Evolutionary conservation across 2,113 vertebrate species (phyloP).

Genomic region (Pelobates fuscus): DNA sequence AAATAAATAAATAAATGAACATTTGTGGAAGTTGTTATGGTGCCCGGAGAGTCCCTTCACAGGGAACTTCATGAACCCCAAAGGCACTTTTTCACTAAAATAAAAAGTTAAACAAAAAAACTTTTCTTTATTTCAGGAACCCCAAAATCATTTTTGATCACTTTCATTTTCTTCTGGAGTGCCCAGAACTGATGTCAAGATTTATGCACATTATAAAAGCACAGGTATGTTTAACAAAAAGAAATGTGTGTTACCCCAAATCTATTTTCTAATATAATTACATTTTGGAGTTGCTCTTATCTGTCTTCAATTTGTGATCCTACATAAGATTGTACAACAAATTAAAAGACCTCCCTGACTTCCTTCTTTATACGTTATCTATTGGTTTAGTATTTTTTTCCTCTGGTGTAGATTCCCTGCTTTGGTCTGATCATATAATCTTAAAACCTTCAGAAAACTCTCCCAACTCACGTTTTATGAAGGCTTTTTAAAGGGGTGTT

Average conservation of each 20-base stretch:
- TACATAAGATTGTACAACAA: background rate
- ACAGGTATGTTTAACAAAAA: constrained; percentile 73
- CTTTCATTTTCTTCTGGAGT: constrained; percentile 97
- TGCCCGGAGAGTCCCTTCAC: too few species aligned
- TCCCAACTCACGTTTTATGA: too few species aligned
- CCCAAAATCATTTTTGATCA: constrained; percentile 98
- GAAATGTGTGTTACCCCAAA: background rate
- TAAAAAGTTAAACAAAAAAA: constrained; percentile 17
- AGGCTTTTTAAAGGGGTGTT: too few species aligned
- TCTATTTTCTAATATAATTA: background rate
- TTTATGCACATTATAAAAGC: constrained; percentile 99
- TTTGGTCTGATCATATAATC: too few species aligned
- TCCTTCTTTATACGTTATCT: too few species aligned
- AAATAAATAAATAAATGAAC: too few species aligned
- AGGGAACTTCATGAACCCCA: too few species aligned
- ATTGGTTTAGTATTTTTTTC: background rate
- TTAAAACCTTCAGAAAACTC: too few species aligned
- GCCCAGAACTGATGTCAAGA: constrained; percentile 96
- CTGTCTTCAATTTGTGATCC: background rate
- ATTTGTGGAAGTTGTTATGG: too few species aligned
- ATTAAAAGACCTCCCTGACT: background rate
- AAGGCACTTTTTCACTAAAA: too few species aligned
- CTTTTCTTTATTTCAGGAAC: constrained; percentile 79
- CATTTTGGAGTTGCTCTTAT: background rate
- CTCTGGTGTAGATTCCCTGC: too few species aligned